Percentiles rank a stretch among this genome's conserved stretches.
phyloP scores from a whole-genome alignment of 37 sponge, comb jelly and placozoan genomes.

The Crambe crambe region DNA sequence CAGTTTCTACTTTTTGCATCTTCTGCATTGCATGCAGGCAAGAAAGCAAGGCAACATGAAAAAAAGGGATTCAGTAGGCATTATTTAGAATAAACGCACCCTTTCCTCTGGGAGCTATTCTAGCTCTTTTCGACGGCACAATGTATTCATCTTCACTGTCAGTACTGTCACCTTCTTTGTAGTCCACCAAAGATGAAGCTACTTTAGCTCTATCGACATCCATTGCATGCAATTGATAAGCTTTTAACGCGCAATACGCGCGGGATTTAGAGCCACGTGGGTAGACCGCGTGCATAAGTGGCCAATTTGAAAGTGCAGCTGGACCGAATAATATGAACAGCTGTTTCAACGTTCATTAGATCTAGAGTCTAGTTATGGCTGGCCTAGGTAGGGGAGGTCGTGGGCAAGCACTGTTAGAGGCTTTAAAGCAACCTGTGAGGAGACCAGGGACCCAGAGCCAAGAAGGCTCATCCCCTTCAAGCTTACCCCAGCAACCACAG shows the following conservation, averaged over 20 bases:
- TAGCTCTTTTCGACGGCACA: slow-evolving; percentile 22
- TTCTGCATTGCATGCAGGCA: slow-evolving; percentile 17
- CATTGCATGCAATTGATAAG: not conserved
- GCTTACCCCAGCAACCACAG: not conserved
- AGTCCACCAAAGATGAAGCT: not conserved
- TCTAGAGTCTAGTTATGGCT: not conserved
- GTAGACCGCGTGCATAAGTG: no score
- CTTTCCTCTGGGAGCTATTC: not conserved
- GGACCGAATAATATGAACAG: no score
- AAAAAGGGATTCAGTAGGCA: not conserved
- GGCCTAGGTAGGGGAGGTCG: slow-evolving; percentile 60
- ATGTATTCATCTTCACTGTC: slow-evolving; percentile 58
- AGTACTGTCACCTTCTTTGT: not conserved
- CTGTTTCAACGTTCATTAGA: not conserved
- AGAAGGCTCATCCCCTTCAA: not conserved
- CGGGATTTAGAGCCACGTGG: no score
- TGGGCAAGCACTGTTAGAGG: slow-evolving; percentile 71
- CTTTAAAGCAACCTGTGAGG: slow-evolving; percentile 45
- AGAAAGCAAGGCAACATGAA: not conserved
- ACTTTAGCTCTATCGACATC: not conserved
- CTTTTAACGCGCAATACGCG: not conserved
- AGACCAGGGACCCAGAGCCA: slow-evolving; percentile 41
- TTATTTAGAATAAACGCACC: not conserved
- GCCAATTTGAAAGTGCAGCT: no score
- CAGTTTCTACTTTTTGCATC: slow-evolving; percentile 57